phyloP scores from a whole-genome alignment of 2,888 invertebrate species.

The Chloromyia formosa region DNA sequence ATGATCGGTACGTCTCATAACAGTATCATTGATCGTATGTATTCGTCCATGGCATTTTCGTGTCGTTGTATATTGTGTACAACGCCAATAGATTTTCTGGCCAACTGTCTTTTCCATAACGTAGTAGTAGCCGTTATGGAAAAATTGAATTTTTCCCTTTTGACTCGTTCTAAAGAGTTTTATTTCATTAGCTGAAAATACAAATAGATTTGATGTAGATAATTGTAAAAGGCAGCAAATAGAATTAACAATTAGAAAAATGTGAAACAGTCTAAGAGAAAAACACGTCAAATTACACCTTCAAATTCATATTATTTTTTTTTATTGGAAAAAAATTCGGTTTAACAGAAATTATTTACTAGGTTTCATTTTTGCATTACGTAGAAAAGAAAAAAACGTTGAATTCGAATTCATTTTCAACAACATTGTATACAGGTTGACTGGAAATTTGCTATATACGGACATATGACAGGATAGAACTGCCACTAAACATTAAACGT shows the following conservation, averaged over 20 bases:
- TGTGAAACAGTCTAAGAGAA: no score
- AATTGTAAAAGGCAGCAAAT: no score
- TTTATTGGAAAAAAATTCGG: not conserved
- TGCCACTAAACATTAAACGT: no score
- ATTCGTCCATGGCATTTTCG: conserved; percentile 60
- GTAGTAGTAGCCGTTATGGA: conserved; percentile 58
- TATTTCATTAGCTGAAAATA: conserved; percentile 20
- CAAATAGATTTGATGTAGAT: not conserved
- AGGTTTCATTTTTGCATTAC: not conserved
- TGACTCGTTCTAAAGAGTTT: conserved; percentile 55
- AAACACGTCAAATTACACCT: no score
- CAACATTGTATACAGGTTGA: no score
- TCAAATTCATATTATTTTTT: not conserved
- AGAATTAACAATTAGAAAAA: no score
- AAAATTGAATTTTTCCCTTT: conserved; percentile 59
- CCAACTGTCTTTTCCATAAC: conserved; percentile 60
- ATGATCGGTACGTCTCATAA: conserved; percentile 58
- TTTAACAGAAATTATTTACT: conserved; percentile 1
- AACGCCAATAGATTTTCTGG: conserved; percentile 62
- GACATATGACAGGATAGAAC: no score
- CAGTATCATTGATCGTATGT: conserved; percentile 57
- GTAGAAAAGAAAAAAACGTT: no score
- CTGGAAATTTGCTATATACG: no score
- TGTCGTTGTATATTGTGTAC: conserved; percentile 61
- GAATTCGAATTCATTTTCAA: no score